Conservation (phyloP, 2,888 invertebrate species). For the Biston stratarius region DNA sequence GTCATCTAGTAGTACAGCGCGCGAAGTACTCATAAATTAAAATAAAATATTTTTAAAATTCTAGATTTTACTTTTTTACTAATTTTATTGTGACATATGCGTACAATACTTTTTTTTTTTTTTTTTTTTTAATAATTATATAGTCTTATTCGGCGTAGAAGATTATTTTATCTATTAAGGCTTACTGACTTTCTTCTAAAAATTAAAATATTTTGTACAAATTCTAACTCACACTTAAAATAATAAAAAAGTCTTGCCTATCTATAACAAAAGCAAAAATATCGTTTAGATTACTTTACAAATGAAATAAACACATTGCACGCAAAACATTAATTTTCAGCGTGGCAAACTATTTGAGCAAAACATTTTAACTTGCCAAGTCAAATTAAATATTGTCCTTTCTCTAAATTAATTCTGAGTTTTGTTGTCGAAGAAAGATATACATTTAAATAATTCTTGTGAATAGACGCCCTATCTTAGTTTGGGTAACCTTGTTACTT, state of each 20-base stretch:
- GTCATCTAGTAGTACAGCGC: too few relatives aligned
- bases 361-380: constrained; percentile 16
- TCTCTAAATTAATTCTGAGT: constrained; percentile 21
- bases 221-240: not conserved
- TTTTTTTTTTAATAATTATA: too few relatives aligned
- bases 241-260: not conserved
- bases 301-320: constrained; percentile 5
- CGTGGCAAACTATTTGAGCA: constrained; percentile 13
- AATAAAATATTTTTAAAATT: too few relatives aligned
- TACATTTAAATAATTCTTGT: constrained; percentile 31
- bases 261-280: not conserved
- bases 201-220: not conserved
- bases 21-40: too few relatives aligned
- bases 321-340: constrained; percentile 7
- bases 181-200: not conserved
- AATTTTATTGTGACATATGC: too few relatives aligned
- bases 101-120: too few relatives aligned
- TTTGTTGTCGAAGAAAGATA: constrained; percentile 28
- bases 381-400: constrained; percentile 27
- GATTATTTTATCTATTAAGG: too few relatives aligned
- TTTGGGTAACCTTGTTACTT: constrained; percentile 24
- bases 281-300: not conserved
- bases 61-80: too few relatives aligned
- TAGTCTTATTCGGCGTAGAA: too few relatives aligned
- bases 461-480: constrained; percentile 20